A percentile compares a stretch with the other conserved stretches of the same genome.
Evolutionary conservation across 1,140 invertebrate species (phyloP).

Genomic region (Euwallacea similis): DNA sequence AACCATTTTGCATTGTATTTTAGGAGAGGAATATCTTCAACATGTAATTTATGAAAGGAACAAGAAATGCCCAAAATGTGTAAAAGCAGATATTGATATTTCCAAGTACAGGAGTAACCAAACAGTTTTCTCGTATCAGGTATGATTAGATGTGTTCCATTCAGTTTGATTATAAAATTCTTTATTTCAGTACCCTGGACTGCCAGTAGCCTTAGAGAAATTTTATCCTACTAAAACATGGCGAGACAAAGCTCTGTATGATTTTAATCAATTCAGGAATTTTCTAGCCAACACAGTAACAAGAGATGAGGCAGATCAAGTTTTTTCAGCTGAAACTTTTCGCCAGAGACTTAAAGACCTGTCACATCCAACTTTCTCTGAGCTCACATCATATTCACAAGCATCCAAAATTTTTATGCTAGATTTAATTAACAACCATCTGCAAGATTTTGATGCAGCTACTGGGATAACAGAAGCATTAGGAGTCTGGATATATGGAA

Average conservation of each 20-base stretch:
- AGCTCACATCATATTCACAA: slow-evolving; percentile 44
- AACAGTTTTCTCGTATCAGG: slow-evolving; percentile 39
- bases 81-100: slow-evolving; percentile 43
- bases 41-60: slow-evolving; percentile 51
- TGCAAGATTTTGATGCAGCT: slow-evolving; percentile 39
- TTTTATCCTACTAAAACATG: slow-evolving; percentile 50
- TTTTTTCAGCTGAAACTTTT: slow-evolving; percentile 3
- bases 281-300: slow-evolving; percentile 39
- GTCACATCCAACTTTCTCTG: slow-evolving; percentile 35
- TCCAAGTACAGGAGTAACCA: slow-evolving; percentile 44
- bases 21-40: slow-evolving; percentile 52
- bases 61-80: slow-evolving; percentile 44
- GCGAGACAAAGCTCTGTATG: slow-evolving; percentile 50
- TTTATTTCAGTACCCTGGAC: slow-evolving; percentile 29
- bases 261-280: slow-evolving; percentile 49
- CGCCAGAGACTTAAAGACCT: background rate
- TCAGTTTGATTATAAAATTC: background rate
- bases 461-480: slow-evolving; percentile 38
- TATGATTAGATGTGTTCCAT: slow-evolving; percentile 21
- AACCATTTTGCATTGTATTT: slow-evolving; percentile 1
- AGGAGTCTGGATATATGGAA: slow-evolving; percentile 51
- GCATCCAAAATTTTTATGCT: slow-evolving; percentile 47
- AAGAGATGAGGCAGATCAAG: background rate
- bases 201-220: slow-evolving; percentile 40
- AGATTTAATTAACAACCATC: slow-evolving; percentile 41